Evolutionary conservation across 2,113 vertebrate species (phyloP), one percentile per base, ranked within the genome.

Genomic region (Ictidomys tridecemlineatus): DNA sequence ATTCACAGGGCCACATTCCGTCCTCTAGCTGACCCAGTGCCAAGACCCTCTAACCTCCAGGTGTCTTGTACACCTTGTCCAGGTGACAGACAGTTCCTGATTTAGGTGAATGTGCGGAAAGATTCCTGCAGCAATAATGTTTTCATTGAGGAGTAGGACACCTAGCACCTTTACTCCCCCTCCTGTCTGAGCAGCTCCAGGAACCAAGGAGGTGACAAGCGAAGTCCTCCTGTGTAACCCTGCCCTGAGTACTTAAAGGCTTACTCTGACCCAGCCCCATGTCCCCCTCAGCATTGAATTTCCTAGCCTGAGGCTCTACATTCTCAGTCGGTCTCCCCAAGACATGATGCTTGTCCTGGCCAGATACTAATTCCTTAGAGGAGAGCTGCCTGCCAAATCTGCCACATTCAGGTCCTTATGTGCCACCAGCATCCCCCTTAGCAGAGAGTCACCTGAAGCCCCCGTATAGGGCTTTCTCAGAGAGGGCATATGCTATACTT

Each of bases 91-190:
- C 58, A 76, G 73, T 22, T 42, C 1, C 34, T 8, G 53, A 42
- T 0, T 2, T 17, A 18, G 14, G 61, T 12, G 30, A n/a, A 5
- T 12, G 20, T 16, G 26, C 12, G 30, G n/a, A 4, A 16, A 24
- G 16, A 20, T 37, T 1, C 2, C 20, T 18, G 18, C 32, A 16
- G 11, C 24, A 2, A 11, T 24, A 32, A 39, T 39, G 7, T 28
- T 30, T 51, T 51, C n/a, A 34, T 2, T 37, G 0, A 8, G 0
- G 0, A 0, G 30, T 5, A 45, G 28, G 18, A 5, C 26, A 24
- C 13, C 70, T 24, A 24, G 4, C 18, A 1, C 14, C 32, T 34
- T 32, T 13, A 18, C 14, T 32, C 18, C 11, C 11, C 2, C 26
- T 85, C 34, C 87, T n/a, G 24, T 63, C 22, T 61, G 42, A 90